These are phyloP conservation scores for Maconellicoccus hirsutus DNA, from an alignment of 1,140 invertebrate genomes.

Conservation along the genomic window DNA sequence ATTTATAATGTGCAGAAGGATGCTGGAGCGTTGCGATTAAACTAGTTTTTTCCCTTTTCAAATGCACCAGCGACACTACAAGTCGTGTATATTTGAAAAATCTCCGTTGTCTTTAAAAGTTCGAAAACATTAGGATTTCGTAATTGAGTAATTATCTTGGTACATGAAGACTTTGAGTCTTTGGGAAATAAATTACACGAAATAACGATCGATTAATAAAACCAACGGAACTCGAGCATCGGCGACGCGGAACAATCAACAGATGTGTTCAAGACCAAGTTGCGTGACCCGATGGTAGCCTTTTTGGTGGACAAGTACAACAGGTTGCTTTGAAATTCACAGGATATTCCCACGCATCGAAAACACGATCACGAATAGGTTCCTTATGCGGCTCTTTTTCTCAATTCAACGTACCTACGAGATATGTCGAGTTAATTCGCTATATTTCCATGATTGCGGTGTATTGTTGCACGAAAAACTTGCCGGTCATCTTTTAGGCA, in stretches of 20 bases:
- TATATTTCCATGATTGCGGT: neutral
- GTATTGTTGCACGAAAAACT: neutral
- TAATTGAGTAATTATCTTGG: too few species aligned
- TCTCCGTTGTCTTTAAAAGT: too few species aligned
- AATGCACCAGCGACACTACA: too few species aligned
- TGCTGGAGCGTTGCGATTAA: neutral
- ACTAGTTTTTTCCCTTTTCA: constrained; percentile 2
- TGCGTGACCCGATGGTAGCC: constrained; percentile 1
- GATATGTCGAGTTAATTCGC: neutral
- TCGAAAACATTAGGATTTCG: too few species aligned
- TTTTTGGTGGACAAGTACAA: neutral
- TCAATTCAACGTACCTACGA: neutral
- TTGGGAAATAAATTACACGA: too few species aligned
- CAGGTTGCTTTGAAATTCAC: constrained; percentile 2
- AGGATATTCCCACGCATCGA: neutral
- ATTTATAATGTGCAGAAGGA: neutral
- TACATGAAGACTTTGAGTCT: too few species aligned
- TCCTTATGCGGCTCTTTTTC: neutral
- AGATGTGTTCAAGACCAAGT: neutral
- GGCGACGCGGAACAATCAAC: neutral
- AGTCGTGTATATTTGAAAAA: too few species aligned
- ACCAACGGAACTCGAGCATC: too few species aligned
- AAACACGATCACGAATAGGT: neutral
- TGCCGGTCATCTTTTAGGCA: neutral
- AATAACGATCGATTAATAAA: too few species aligned